Evolutionary conservation across 2,888 invertebrate species (phyloP), one percentile per base, ranked within the genome.

Genomic region (Capitulum mitella): DNA sequence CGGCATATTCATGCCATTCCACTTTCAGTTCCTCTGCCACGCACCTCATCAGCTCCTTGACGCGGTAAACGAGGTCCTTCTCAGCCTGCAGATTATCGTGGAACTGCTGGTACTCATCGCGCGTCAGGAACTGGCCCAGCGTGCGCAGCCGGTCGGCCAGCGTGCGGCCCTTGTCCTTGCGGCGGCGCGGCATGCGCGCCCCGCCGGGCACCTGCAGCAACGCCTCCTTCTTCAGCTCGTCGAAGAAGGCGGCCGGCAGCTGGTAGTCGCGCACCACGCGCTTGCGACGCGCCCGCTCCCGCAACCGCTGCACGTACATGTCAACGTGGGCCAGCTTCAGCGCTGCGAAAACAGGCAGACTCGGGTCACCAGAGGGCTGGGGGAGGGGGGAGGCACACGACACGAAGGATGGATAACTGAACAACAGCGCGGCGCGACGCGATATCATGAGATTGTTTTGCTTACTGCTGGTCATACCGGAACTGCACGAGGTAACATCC

Each of bases 201-300:
- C 75, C 75, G 8, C 75, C 75, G 29, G 75, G 75, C 40, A 75
- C 75, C 70, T 75, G 75, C 43, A 75, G n/a, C 29, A 75, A 16
- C 29, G 46, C 75, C 84, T 90, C 87, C 86, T 90, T 87, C 85
- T 89, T 86, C 84, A 88, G 90, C 83, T 89, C 89, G 40, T 83
- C 83, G 85, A 94, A 95, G 85, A 95, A 95, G 82, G 93, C 90
- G 0, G 93, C 90, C 3, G 96, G 94, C 32, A 98, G 88, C 83
- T 95, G 95, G 87, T 92, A 97, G 85, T 97, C 96, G 78, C 95
- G 88, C 29, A 94, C 94, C 78, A 97, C 90, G 79, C 94, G 89
- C 90, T 97, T 97, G 85, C 96, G 89, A 82, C 95, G 89, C 74
- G 93, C 93, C 81, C 97, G 89, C 85, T 97, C 97, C 78, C 94